These are phyloP conservation scores for Heteropelma amictum DNA, from an alignment of 2,888 invertebrate species.

Conservation along the genomic window DNA sequence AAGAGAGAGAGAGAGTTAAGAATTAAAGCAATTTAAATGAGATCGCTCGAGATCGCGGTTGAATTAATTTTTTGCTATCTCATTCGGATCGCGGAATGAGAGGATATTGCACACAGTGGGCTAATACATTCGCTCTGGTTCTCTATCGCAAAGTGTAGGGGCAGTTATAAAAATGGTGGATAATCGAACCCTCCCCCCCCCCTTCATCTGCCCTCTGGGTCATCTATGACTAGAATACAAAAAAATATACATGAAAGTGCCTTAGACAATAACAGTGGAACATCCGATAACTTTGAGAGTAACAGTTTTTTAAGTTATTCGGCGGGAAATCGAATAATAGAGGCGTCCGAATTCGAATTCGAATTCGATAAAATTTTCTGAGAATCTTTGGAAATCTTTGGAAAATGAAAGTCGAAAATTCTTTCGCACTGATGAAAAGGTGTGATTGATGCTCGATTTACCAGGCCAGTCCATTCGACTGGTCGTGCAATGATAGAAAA, in stretches of 20 bases:
- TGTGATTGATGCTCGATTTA: too few relatives aligned
- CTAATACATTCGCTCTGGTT: constrained; percentile 32
- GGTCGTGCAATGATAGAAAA: too few relatives aligned
- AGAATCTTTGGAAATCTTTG: too few relatives aligned
- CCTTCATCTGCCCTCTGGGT: neutral
- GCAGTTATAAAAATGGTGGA: constrained; percentile 50
- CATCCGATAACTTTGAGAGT: neutral
- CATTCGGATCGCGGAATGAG: constrained; percentile 39
- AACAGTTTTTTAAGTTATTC: neutral
- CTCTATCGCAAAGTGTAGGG: constrained; percentile 3
- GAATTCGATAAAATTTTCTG: too few relatives aligned
- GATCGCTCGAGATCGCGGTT: constrained; percentile 48
- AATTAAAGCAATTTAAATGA: constrained; percentile 54
- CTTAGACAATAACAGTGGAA: constrained; percentile 23
- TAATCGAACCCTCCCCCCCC: constrained; percentile 35
- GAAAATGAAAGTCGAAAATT: too few relatives aligned
- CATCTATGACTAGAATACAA: constrained; percentile 21
- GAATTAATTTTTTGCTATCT: constrained; percentile 57
- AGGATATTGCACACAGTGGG: constrained; percentile 32
- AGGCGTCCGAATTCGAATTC: too few relatives aligned
- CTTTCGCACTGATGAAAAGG: too few relatives aligned
- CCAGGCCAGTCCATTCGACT: too few relatives aligned
- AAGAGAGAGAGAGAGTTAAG: constrained; percentile 27
- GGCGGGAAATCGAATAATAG: too few relatives aligned
- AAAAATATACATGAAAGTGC: constrained; percentile 19